Conservation (phyloP, 1,140 invertebrate species). For the Ceratosolen fusciceps region DNA sequence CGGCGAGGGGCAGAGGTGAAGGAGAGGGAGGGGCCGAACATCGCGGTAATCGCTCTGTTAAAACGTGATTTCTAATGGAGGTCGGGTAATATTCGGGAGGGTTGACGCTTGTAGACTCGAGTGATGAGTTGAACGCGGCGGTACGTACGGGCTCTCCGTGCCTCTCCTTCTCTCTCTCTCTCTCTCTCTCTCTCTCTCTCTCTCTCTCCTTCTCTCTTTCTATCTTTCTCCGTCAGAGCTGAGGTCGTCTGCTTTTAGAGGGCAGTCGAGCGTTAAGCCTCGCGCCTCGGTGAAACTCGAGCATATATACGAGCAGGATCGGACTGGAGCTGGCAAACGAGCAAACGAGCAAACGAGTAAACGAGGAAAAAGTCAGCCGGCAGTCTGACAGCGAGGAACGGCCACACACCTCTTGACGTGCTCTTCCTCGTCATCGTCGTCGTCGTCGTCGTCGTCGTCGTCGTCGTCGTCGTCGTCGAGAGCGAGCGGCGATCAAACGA, state of each 20-base stretch:
- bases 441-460: too few relatives aligned
- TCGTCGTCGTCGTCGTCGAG: neutral
- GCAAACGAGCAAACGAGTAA: neutral
- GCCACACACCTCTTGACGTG: neutral
- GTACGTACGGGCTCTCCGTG: too few relatives aligned
- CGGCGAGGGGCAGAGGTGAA: too few relatives aligned
- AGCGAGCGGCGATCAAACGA: constrained; percentile 30
- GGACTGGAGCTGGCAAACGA: neutral
- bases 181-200: too few relatives aligned
- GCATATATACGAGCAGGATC: neutral
- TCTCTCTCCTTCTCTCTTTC: too few relatives aligned
- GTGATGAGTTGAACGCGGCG: too few relatives aligned
- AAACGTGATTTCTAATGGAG: constrained; percentile 23
- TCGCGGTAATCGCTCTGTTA: constrained; percentile 28
- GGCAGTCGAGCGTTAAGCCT: neutral
- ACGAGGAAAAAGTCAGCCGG: too few relatives aligned
- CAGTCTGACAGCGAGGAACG: neutral
- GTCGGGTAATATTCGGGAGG: neutral
- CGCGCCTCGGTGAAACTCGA: constrained; percentile 1
- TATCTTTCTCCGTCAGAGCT: too few relatives aligned
- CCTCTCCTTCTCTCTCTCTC: too few relatives aligned
- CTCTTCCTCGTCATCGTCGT: neutral
- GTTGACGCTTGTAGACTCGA: neutral
- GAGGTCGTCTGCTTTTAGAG: neutral
- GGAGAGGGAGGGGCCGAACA: neutral